phyloP scores from a whole-genome alignment of 2,797 vertebrate species.

The Discoglossus pictus region DNA sequence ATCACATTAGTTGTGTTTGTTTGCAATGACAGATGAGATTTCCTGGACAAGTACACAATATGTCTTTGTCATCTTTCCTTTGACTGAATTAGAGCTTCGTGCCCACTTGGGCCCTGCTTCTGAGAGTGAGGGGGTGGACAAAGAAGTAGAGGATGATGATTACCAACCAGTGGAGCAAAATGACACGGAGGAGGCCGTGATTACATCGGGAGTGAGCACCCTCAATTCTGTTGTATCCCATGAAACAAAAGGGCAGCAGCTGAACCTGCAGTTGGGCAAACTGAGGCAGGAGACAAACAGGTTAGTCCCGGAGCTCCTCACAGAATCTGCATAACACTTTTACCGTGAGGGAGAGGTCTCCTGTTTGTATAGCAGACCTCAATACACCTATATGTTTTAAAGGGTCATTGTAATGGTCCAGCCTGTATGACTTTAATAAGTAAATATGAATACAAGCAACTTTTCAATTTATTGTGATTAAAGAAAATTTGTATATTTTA shows the following conservation, averaged over 20 bases:
- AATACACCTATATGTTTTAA: no score
- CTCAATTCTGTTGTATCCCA: conserved; percentile 65
- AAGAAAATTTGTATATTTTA: no score
- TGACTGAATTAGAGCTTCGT: conserved; percentile 74
- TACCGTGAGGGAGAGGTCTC: no score
- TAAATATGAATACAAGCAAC: background rate
- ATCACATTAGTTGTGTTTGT: no score
- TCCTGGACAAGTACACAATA: no score
- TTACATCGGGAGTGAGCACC: conserved; percentile 55
- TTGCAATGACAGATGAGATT: no score
- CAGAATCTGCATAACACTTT: no score
- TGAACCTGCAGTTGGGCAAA: conserved; percentile 75
- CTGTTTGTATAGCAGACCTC: no score
- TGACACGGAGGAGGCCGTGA: conserved; percentile 57
- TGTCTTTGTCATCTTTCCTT: no score
- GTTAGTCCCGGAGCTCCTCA: conserved; percentile 59
- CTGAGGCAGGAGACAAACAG: conserved; percentile 84
- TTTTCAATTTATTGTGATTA: background rate
- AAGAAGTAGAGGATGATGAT: conserved; percentile 76
- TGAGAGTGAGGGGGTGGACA: conserved; percentile 82
- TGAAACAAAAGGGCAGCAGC: conserved; percentile 71
- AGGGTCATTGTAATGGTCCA: no score
- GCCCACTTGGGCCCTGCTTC: conserved; percentile 84
- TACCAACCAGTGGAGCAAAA: conserved; percentile 63
- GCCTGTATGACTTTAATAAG: no score